These are phyloP conservation scores for Calephelis perditalis DNA, from an alignment of 2,888 invertebrate species.

Conservation along the genomic window DNA sequence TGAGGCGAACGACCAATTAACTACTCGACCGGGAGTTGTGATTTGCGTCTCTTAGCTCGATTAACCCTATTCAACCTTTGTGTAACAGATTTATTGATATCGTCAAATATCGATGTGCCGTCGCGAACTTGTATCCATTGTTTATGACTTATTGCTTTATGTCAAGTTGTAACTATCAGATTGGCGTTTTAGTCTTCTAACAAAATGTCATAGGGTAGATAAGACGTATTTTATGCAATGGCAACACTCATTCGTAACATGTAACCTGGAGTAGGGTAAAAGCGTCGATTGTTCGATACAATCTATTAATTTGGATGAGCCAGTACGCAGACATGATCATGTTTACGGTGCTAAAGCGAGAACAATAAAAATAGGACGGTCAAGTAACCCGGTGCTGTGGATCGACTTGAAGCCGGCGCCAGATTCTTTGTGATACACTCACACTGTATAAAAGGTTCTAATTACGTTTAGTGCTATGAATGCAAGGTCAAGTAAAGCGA, in stretches of 20 bases:
- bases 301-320: constrained; percentile 9
- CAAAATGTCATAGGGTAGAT: too few relatives aligned
- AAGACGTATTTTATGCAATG: too few relatives aligned
- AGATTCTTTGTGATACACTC: too few relatives aligned
- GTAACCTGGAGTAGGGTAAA: too few relatives aligned
- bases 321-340: constrained; percentile 43
- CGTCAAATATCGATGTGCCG: constrained; percentile 6
- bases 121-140: neutral
- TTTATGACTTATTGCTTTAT: too few relatives aligned
- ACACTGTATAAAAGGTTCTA: too few relatives aligned
- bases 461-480: too few relatives aligned
- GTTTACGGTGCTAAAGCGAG: constrained; percentile 49
- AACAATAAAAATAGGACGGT: constrained; percentile 61
- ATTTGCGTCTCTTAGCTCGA: constrained; percentile 41
- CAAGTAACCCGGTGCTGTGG: constrained; percentile 50
- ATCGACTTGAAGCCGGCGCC: constrained; percentile 32
- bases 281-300: neutral
- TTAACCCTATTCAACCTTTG: constrained; percentile 46
- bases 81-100: constrained; percentile 31
- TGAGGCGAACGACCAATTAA: constrained; percentile 42
- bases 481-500: too few relatives aligned
- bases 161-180: too few relatives aligned
- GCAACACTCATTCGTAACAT: too few relatives aligned
- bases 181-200: too few relatives aligned
- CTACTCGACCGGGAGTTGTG: constrained; percentile 40